A percentile compares a stretch with the other conserved stretches of the same genome.
These are phyloP conservation scores for Lates calcarifer DNA, from an alignment of 2,113 vertebrate species.

Conservation along the genomic window DNA sequence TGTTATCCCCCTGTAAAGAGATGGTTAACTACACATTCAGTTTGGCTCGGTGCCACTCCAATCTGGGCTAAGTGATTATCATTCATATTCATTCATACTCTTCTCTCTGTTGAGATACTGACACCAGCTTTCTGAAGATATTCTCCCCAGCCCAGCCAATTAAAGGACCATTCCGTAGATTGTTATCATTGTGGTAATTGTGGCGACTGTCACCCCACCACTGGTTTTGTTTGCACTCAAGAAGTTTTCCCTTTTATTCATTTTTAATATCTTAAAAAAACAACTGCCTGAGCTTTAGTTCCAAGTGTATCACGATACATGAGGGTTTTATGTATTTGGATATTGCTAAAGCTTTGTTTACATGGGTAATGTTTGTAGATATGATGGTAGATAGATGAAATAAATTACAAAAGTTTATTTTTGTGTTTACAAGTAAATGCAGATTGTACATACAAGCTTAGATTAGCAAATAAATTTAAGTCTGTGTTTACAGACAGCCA, in stretches of 20 bases:
- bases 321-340: neutral
- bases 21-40: constrained; percentile 75
- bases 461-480: constrained; percentile 9
- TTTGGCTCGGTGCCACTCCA: constrained; percentile 71
- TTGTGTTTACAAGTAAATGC: neutral
- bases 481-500: constrained; percentile 10
- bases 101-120: constrained; percentile 43
- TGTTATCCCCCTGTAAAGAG: constrained; percentile 72
- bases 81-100: constrained; percentile 43
- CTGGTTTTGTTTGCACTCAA: neutral
- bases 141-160: constrained; percentile 46
- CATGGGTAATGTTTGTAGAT: constrained; percentile 7
- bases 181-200: constrained; percentile 45
- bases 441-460: neutral
- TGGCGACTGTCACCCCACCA: neutral
- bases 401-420: constrained; percentile 4
- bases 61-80: constrained; percentile 71
- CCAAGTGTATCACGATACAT: neutral
- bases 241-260: neutral
- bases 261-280: neutral
- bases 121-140: constrained; percentile 44
- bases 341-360: constrained; percentile 7
- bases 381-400: constrained; percentile 4
- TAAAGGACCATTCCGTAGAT: constrained; percentile 47
- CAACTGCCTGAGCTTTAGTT: neutral